These are phyloP conservation scores for Artibeus jamaicensis DNA, from an alignment of 2,797 vertebrate genomes.

Conservation along the genomic window DNA sequence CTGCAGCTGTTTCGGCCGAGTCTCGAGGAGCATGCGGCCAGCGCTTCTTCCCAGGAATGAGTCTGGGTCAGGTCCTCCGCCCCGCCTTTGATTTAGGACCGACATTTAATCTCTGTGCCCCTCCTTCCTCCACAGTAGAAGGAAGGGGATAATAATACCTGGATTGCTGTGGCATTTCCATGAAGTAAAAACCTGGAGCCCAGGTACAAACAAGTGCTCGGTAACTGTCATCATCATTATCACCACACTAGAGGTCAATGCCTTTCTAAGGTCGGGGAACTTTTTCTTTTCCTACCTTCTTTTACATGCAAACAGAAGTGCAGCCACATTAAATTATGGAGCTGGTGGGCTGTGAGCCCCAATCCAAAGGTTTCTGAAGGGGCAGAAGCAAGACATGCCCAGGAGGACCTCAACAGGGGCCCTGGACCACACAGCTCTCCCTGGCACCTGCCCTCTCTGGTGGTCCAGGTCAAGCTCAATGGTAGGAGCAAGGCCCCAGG, in stretches of 20 bases:
- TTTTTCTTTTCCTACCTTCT: not conserved
- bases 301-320: too few species aligned
- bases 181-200: not conserved
- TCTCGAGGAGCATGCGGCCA: accelerated
- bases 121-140: not conserved
- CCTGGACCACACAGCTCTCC: not conserved
- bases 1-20: accelerated
- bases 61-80: not conserved
- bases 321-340: not conserved
- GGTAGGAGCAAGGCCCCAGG: not conserved
- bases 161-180: not conserved
- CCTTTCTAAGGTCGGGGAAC: not conserved
- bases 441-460: not conserved
- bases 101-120: not conserved
- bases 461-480: not conserved
- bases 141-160: not conserved
- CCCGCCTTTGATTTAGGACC: not conserved
- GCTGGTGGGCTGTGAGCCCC: accelerated
- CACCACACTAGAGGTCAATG: not conserved
- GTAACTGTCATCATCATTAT: not conserved
- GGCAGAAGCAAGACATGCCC: accelerated
- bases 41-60: not conserved
- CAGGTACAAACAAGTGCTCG: not conserved
- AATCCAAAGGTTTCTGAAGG: not conserved
- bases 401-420: too few species aligned